Evolutionary conservation across 2,113 vertebrate species (phyloP), one percentile per base, ranked within the genome.

Genomic region (Neoarius graeffei): DNA sequence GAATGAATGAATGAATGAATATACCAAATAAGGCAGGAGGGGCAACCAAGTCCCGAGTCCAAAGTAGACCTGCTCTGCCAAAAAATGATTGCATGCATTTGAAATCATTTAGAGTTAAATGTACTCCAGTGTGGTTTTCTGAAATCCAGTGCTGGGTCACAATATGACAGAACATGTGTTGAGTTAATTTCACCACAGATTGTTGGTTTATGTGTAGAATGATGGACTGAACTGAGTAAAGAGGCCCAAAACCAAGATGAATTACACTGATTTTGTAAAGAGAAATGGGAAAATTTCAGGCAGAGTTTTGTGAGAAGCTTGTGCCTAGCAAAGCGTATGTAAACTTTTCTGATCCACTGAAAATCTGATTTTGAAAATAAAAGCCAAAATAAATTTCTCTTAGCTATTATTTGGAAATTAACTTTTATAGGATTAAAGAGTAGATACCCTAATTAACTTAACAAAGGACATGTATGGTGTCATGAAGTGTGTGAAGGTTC

Each of bases 21-120:
- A 93, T 92, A 93, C 94, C 94, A 91, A 94, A 91, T 93, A 94
- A 95, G 94, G 92, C 94, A 93, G 94, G 93, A 92, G 91, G 93
- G 93, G 93, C 50, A 48, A 73, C 27, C 20, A 0, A 2, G n/a
- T 15, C 57, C 82, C 9, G 23, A 57, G 20, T 30, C 13, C 14
- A 14, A 83, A 86, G 74, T 13, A 86, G 59, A 5, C 13, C 54
- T 50, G 30, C 25, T 52, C 66, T 81, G 64, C 42, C 27, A 56
- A 42, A 42, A 20, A 80, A 62, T 69, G 35, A 35, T 25, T 27
- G 79, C 69, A 66, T 42, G 15, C 17, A 76, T 76, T 77, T 23
- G 10, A 52, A 48, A 77, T 11, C 50, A 48, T 23, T 52, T 77
- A 5, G 3, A 20, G 48, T n/a, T 50, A 25, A 77, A 52, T 52